A percentile compares a stretch with the other conserved stretches of the same genome.
These are phyloP conservation scores for Globicephala melas DNA, from an alignment of 2,113 vertebrate species.

Conservation along the genomic window DNA sequence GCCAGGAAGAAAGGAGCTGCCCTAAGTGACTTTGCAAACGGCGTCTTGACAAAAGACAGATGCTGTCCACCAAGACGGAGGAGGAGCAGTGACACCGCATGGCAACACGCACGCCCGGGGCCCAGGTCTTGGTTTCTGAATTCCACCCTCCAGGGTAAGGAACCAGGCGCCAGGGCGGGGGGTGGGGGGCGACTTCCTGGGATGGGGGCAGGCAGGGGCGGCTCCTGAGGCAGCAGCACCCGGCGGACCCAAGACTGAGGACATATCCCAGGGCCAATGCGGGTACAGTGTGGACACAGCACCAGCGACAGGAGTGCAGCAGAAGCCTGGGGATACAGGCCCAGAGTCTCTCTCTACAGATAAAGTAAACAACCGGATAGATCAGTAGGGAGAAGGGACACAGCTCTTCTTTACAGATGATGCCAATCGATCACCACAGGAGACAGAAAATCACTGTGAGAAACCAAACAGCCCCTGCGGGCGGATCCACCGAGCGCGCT, in stretches of 20 bases:
- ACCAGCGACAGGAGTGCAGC: rapidly evolving
- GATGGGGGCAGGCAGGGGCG: neutral
- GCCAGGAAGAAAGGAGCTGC: neutral
- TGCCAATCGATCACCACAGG: rapidly evolving
- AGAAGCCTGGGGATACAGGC: neutral
- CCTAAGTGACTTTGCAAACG: too few species aligned
- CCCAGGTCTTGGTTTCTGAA: neutral
- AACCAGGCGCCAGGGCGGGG: neutral
- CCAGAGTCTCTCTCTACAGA: too few species aligned
- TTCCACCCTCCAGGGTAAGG: neutral
- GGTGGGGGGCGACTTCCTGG: neutral
- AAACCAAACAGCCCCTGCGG: neutral
- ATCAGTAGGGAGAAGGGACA: rapidly evolving
- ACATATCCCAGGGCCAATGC: neutral
- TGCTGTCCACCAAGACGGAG: neutral
- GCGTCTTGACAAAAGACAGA: neutral
- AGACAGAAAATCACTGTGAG: too few species aligned
- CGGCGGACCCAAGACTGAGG: too few species aligned
- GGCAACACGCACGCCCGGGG: rapidly evolving
- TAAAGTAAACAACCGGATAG: neutral
- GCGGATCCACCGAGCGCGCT: too few species aligned
- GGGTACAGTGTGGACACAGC: rapidly evolving
- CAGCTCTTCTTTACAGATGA: neutral
- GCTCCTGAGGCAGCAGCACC: neutral
- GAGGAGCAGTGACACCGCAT: too few species aligned